phyloP scores from a whole-genome alignment of 2,113 vertebrate genomes.

The Psephotus haematonotus region DNA sequence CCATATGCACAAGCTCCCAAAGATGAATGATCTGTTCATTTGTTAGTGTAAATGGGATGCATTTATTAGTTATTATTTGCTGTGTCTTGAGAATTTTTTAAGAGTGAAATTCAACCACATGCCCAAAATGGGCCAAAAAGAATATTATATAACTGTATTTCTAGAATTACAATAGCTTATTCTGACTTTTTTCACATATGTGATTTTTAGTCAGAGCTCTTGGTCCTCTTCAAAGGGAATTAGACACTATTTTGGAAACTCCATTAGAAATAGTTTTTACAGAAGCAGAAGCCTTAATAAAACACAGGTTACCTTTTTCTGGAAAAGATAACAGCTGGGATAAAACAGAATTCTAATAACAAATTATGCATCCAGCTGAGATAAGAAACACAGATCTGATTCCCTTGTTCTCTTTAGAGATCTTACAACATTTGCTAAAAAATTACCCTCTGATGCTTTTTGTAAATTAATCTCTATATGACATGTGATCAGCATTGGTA shows the following conservation, averaged over 20 bases:
- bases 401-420: neutral
- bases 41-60: constrained; percentile 28
- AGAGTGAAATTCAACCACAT: neutral
- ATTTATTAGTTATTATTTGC: constrained; percentile 20
- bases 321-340: neutral
- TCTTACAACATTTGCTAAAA: neutral
- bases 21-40: constrained; percentile 71
- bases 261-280: neutral
- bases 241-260: neutral
- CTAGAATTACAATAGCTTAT: neutral
- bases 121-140: neutral
- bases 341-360: neutral
- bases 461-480: neutral
- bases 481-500: neutral
- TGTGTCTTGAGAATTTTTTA: neutral
- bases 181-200: fast-evolving
- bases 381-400: neutral
- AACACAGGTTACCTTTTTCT: neutral
- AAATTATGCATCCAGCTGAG: neutral
- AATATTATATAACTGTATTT: neutral
- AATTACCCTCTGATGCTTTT: neutral
- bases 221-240: neutral
- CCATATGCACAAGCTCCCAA: constrained; percentile 39
- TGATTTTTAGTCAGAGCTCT: neutral
- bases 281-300: neutral